Evolutionary conservation across 2,888 invertebrate genomes (phyloP), one percentile per base, ranked within the genome.

Genomic region (Trimorus sp.): DNA sequence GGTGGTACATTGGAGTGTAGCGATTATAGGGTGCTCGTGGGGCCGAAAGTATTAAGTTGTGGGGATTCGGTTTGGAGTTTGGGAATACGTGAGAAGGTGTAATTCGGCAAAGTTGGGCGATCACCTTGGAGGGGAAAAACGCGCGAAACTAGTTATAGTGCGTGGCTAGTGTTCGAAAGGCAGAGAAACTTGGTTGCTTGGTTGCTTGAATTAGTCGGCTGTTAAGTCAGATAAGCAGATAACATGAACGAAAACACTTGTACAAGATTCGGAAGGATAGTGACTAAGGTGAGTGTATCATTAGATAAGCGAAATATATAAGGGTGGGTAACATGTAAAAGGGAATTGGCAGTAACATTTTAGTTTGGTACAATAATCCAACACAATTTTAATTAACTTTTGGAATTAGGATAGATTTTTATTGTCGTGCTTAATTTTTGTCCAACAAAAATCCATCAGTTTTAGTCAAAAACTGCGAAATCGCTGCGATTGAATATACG

Each of bases 141-240:
- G 16, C 16, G 56, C 26, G 26, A 66, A 80, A 76, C 70, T 76
- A 76, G 70, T 80, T 68, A 80, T 75, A 69, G 75, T 69, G 77
- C 68, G 80, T 82, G 79, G 79, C 63, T 75, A 74, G 74, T 75
- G 60, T 73, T 56, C 79, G 68, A 85, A 84, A 83, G 87, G 84
- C 84, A 86, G 84, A 85, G 26, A 26, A 89, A 91, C 87, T 91
- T 91, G 87, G 88, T 88, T 89, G 87, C 89, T 90, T 89, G 88
- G 86, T 83, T 84, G 88, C 86, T 83, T 84, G 88, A 91, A 89
- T 91, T 90, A 91, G 90, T 90, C 90, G 89, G 88, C 91, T 88
- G 91, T 91, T 91, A 91, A 91, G 89, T 89, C 88, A 88, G 91
- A 91, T 91, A 91, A 91, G 90, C 90, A 90, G 26, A 26, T 87